Base-by-base conservation (phyloP, 2,797 vertebrate genomes). In the Nothura maculosa region DNA sequence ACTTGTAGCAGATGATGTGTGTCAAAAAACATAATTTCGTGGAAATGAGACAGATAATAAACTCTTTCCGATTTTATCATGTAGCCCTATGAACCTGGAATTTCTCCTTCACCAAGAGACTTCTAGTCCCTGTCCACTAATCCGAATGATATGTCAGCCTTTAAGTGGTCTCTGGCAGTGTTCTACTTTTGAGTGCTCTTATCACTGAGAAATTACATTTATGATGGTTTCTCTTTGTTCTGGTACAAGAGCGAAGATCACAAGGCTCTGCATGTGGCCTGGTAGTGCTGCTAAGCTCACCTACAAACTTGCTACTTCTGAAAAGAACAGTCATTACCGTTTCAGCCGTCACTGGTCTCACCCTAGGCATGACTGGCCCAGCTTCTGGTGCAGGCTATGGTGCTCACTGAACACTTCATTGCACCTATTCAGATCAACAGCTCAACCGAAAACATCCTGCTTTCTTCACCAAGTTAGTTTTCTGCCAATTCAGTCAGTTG, bases 11-110 rank as follows among this genome's bases (percentile, higher is more conserved):
- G 67, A 9, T 58, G 64, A 12, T 12, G 12, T 34, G 40, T 57
- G 5, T 57, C 43, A 92, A 68, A 85, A 68, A 82, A 88, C 90
- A 89, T 24, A 90, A 32, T 30, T 90, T 77, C 42, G 74, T 24
- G 13, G 40, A 38, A 92, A 70, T 13, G 1, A 85, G 45, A 21
- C 60, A 54, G 73, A 48, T 24, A 55, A 28, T 32, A 69, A 81
- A 75, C 36, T 58, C 4, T 77, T 85, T 82, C 22, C 30, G 28
- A 9, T 81, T 75, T 88, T 90, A 54, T 57, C 36, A 57, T 36
- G 20, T 22, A 34, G n/a, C 62, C 17, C 47, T 57, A 66, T 84
- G 47, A 54, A n/a, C 20, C 36, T 77, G 45, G 28, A 82, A 92
- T 75, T 87, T 25, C 54, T 75, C 0, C 21, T 30, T 92, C 67